A percentile compares a stretch with the other conserved stretches of the same genome.
Conservation (phyloP, 2,888 invertebrate genomes). For the Epistrophella euchroma region DNA sequence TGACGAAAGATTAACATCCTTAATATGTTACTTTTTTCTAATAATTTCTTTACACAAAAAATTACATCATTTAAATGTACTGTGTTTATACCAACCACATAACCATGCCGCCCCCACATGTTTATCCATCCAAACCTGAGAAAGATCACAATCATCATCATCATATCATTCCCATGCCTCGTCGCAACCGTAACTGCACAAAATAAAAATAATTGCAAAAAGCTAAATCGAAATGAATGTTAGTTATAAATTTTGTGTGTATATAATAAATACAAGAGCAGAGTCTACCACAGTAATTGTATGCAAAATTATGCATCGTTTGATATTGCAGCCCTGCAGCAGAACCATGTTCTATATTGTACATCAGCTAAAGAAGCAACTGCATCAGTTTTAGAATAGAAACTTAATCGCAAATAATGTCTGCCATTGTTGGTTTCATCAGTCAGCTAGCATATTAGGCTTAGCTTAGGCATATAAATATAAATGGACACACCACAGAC, state of each 20-base stretch:
- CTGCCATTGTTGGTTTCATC: conserved; percentile 51
- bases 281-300: conserved; percentile 32
- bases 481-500: conserved; percentile 19
- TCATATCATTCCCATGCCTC: neutral
- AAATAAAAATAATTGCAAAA: conserved; percentile 30
- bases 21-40: neutral
- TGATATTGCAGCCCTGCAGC: neutral
- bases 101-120: conserved; percentile 35
- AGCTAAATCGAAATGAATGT: conserved; percentile 38
- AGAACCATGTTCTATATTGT: neutral
- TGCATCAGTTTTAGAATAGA: conserved; percentile 28
- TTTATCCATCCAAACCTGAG: conserved; percentile 1
- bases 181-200: conserved; percentile 8
- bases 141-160: conserved; percentile 53
- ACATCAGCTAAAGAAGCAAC: neutral
- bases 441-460: conserved; percentile 17
- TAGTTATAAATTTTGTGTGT: conserved; percentile 29
- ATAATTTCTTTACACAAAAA: neutral
- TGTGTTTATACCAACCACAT: neutral
- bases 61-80: conserved; percentile 29
- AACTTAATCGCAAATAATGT: conserved; percentile 36
- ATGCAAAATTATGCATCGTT: conserved; percentile 45
- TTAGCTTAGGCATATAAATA: neutral
- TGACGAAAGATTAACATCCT: neutral
- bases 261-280: conserved; percentile 9